These are phyloP conservation scores for Cololabis saira DNA, from an alignment of 2,113 vertebrate genomes.

Conservation along the genomic window DNA sequence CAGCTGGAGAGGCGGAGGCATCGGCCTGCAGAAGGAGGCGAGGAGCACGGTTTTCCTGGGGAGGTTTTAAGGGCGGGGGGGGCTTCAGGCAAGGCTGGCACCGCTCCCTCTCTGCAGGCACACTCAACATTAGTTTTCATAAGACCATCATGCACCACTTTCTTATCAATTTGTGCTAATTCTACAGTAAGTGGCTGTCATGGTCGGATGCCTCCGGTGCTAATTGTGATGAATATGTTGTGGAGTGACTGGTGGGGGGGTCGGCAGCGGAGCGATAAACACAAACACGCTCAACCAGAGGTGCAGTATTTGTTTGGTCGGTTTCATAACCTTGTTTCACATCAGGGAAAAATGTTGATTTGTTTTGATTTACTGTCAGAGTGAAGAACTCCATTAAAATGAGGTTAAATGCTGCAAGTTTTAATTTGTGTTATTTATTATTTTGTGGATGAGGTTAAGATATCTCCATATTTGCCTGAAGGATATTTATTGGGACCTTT, in stretches of 20 bases:
- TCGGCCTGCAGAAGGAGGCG: not conserved
- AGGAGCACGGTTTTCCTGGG: not conserved
- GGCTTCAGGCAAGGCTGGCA: slow-evolving; percentile 10
- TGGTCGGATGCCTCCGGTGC: slow-evolving; percentile 31
- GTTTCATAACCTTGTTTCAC: slow-evolving; percentile 45
- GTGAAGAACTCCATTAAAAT: not conserved
- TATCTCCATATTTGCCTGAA: not conserved
- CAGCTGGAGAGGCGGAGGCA: slow-evolving; percentile 46
- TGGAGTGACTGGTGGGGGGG: slow-evolving; percentile 33
- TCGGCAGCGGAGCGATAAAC: slow-evolving; percentile 26
- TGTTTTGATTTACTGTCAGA: slow-evolving; percentile 8
- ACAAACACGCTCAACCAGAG: slow-evolving; percentile 44
- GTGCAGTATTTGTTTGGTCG: slow-evolving; percentile 56
- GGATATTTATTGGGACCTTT: not conserved
- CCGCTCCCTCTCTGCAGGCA: slow-evolving; percentile 10
- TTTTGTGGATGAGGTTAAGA: not conserved
- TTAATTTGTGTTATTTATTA: fast-evolving
- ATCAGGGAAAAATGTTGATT: slow-evolving; percentile 22
- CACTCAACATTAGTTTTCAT: slow-evolving; percentile 61
- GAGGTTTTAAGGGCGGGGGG: not conserved
- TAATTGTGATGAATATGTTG: slow-evolving; percentile 71
- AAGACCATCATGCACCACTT: slow-evolving; percentile 65
- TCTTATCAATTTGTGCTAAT: slow-evolving; percentile 73
- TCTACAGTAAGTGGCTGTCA: slow-evolving; percentile 72
- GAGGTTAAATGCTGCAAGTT: not conserved